Percentiles rank a stretch among this genome's conserved stretches.
These are phyloP conservation scores for Gastracanthus pulcherrimus DNA, from an alignment of 2,888 invertebrate genomes.

Conservation along the genomic window DNA sequence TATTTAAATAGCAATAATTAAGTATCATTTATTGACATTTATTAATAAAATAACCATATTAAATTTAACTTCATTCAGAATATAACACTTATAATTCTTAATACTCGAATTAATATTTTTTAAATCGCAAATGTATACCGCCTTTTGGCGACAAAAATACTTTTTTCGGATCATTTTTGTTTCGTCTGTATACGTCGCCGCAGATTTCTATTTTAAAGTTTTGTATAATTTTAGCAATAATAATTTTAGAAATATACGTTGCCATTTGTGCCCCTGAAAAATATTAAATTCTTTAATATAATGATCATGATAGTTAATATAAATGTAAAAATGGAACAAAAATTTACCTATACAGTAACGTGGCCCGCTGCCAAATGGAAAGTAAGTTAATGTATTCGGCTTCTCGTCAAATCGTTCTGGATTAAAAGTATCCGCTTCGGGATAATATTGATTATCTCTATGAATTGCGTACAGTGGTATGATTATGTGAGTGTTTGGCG, in stretches of 20 bases:
- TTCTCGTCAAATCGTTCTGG: conserved; percentile 66
- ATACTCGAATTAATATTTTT: neutral
- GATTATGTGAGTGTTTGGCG: conserved; percentile 57
- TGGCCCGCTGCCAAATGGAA: conserved; percentile 65
- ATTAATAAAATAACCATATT: too few relatives aligned
- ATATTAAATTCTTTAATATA: too few relatives aligned
- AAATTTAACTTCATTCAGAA: too few relatives aligned
- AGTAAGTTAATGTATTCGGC: conserved; percentile 64
- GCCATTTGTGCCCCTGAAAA: conserved; percentile 67
- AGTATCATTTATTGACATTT: neutral
- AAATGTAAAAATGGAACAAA: neutral
- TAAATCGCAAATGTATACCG: neutral
- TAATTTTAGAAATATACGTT: conserved; percentile 72
- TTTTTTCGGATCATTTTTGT: neutral
- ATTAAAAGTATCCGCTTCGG: conserved; percentile 64
- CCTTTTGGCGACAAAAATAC: neutral
- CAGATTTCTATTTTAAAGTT: conserved; percentile 71
- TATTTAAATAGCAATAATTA: too few relatives aligned
- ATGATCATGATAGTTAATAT: neutral
- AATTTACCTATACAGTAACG: conserved; percentile 66
- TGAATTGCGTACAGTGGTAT: conserved; percentile 66
- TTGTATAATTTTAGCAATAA: conserved; percentile 68
- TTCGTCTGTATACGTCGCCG: conserved; percentile 64
- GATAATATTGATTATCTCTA: conserved; percentile 63
- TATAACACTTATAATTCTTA: too few relatives aligned